These are phyloP conservation scores for Chloroceryle inda DNA, from an alignment of 2,797 vertebrate genomes.

Conservation along the genomic window DNA sequence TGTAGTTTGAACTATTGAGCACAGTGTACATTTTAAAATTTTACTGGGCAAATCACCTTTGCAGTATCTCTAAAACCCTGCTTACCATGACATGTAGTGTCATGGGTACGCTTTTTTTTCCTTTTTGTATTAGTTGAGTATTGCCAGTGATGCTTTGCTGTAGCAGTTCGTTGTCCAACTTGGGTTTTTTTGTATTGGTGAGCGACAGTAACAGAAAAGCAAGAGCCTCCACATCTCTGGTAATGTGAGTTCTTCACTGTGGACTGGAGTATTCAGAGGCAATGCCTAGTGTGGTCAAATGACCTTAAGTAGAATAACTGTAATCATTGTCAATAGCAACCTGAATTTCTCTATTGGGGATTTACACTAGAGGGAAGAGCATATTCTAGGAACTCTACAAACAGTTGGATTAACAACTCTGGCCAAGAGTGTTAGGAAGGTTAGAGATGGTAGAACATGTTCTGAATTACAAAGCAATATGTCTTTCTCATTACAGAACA, in stretches of 20 bases:
- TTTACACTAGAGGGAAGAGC: slow-evolving; percentile 67
- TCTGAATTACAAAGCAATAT: slow-evolving; percentile 69
- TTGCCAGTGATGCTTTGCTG: slow-evolving; percentile 48
- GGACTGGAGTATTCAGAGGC: slow-evolving; percentile 34
- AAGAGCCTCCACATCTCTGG: slow-evolving; percentile 13
- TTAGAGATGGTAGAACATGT: slow-evolving; percentile 1
- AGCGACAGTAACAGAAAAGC: slow-evolving; percentile 45
- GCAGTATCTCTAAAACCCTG: neutral
- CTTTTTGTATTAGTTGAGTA: neutral
- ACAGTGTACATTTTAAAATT: slow-evolving; percentile 62
- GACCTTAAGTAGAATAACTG: neutral
- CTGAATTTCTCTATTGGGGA: slow-evolving; percentile 66
- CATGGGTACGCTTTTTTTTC: neutral
- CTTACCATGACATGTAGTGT: slow-evolving; percentile 16
- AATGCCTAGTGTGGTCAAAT: neutral
- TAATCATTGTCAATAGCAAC: slow-evolving; percentile 30
- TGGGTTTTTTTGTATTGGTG: slow-evolving; percentile 21
- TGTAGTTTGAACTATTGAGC: slow-evolving; percentile 63
- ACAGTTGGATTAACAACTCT: slow-evolving; percentile 13
- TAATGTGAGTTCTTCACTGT: slow-evolving; percentile 26
- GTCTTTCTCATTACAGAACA: slow-evolving; percentile 51
- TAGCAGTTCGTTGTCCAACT: slow-evolving; percentile 28
- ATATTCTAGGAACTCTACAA: slow-evolving; percentile 45
- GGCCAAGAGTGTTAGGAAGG: slow-evolving; percentile 29
- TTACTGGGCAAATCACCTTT: slow-evolving; percentile 51